Evolutionary conservation across 2,797 vertebrate species (phyloP).

Genomic region (Crenichthys baileyi): DNA sequence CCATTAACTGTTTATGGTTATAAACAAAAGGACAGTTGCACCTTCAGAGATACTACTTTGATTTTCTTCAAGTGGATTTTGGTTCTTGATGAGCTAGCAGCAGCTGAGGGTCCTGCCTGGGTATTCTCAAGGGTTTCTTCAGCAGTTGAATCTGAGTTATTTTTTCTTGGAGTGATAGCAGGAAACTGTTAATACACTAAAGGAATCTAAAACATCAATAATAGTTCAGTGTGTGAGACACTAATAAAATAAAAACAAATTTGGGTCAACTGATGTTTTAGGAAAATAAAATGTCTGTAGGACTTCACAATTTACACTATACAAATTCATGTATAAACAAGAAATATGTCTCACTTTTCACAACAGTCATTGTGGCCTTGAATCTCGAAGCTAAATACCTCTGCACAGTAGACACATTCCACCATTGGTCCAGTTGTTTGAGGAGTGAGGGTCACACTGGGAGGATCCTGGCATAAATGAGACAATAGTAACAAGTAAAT

Average conservation of each 20-base stretch:
- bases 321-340: not conserved
- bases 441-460: not conserved
- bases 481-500: not conserved
- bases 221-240: not conserved
- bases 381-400: conserved; percentile 1
- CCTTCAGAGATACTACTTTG: conserved; percentile 7
- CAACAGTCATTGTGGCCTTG: conserved; percentile 1
- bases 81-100: conserved; percentile 1
- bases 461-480: not conserved
- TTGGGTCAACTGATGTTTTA: not conserved
- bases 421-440: conserved; percentile 1
- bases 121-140: not conserved
- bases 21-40: not conserved
- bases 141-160: not conserved
- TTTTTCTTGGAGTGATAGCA: conserved; percentile 1
- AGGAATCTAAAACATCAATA: not conserved
- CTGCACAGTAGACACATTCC: conserved; percentile 8
- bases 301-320: not conserved
- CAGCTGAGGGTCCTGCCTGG: not conserved
- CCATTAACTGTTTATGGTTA: not conserved
- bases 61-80: not conserved
- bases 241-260: not conserved
- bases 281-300: not conserved
- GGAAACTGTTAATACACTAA: not conserved
- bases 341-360: conserved; percentile 3